Conservation (phyloP, 2,113 vertebrate species). For the Apistogramma diplotaenia region DNA sequence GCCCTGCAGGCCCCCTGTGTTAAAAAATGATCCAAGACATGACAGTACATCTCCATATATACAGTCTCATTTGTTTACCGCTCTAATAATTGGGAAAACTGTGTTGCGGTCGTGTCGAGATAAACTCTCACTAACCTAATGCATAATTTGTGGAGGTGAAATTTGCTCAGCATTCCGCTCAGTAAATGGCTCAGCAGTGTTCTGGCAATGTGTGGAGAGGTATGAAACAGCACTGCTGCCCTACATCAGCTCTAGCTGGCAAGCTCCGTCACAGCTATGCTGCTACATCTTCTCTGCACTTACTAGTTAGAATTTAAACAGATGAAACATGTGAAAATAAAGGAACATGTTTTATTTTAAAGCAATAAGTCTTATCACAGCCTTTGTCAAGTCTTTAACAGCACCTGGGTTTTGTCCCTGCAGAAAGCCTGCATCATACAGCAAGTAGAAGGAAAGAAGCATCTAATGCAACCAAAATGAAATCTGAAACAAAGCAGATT, state of each 20-base stretch:
- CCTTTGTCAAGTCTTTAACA: not conserved
- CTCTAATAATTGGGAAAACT: constrained; percentile 16
- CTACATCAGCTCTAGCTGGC: constrained; percentile 46
- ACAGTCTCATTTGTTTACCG: constrained; percentile 44
- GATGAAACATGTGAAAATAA: not conserved
- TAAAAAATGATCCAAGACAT: constrained; percentile 41
- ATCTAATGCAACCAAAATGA: not conserved
- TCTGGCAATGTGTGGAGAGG: constrained; percentile 26
- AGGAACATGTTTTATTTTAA: not conserved
- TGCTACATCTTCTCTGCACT: not conserved
- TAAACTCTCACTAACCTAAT: constrained; percentile 25
- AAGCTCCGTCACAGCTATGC: constrained; percentile 22
- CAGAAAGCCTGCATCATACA: not conserved
- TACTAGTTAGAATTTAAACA: not conserved
- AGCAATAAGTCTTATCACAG: not conserved
- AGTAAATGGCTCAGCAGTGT: constrained; percentile 35
- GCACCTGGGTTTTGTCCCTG: not conserved
- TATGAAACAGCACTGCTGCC: constrained; percentile 28
- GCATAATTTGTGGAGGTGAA: constrained; percentile 42
- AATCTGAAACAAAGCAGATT: not conserved
- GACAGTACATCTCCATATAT: constrained; percentile 22
- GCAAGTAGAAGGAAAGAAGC: not conserved
- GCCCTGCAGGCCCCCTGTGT: constrained; percentile 1
- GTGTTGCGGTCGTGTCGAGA: constrained; percentile 12
- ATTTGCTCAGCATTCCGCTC: constrained; percentile 29